Percentiles rank a stretch among this genome's conserved stretches.
phyloP scores from a whole-genome alignment of 2,797 vertebrate genomes.

The Platalea minor region DNA sequence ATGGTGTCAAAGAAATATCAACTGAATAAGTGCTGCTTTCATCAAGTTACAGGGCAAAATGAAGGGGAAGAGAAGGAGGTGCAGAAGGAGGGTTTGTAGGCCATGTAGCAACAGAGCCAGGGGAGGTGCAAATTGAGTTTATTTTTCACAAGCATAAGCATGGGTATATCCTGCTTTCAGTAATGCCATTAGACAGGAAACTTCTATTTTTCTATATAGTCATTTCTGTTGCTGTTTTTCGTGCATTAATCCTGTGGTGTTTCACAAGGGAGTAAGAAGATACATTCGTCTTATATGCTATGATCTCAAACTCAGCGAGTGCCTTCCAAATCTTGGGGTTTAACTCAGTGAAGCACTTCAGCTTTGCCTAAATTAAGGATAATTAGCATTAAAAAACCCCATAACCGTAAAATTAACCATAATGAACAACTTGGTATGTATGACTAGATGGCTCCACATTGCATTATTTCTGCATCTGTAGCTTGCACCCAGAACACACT shows the following conservation, averaged over 20 bases:
- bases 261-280: neutral
- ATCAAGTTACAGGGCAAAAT: neutral
- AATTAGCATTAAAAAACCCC: neutral
- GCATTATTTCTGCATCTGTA: neutral
- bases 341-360: neutral
- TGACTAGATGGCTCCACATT: neutral
- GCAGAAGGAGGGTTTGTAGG: neutral
- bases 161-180: neutral
- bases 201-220: neutral
- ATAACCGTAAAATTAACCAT: neutral
- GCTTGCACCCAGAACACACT: neutral
- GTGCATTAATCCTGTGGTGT: neutral
- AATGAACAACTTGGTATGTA: neutral
- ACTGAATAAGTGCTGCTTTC: slow-evolving; percentile 5
- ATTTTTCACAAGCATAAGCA: neutral
- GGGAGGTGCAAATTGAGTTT: neutral
- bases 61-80: slow-evolving; percentile 8
- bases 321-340: neutral
- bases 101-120: neutral
- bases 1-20: slow-evolving; percentile 33
- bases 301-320: neutral
- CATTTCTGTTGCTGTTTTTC: neutral
- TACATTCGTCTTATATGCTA: rapidly evolving
- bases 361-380: neutral
- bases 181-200: neutral